These are phyloP conservation scores for Nibea albiflora DNA, from an alignment of 2,113 vertebrate genomes.

Conservation along the genomic window DNA sequence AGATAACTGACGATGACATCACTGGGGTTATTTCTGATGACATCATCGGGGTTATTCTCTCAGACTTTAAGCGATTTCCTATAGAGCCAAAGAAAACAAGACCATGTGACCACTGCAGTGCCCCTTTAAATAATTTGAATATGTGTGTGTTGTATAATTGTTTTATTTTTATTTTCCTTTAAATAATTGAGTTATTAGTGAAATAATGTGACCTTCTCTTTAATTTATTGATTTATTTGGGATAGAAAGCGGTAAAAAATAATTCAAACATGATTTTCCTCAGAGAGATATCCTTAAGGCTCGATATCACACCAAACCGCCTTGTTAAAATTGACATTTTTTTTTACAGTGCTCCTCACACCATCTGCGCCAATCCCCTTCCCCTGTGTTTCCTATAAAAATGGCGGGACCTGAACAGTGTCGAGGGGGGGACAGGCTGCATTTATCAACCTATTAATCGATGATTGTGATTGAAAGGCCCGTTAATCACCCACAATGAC, in stretches of 20 bases:
- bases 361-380: conserved; percentile 68
- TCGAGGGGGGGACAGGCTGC: conserved; percentile 34
- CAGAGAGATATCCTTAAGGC: background rate
- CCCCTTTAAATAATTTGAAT: background rate
- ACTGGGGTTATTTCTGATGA: background rate
- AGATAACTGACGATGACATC: background rate
- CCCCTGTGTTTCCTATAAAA: conserved; percentile 60
- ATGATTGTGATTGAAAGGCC: conserved; percentile 46
- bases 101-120: background rate
- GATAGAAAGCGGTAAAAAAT: accelerated
- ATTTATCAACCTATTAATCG: conserved; percentile 51
- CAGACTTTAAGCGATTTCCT: background rate
- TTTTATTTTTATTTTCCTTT: background rate
- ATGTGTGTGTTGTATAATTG: too few relatives aligned
- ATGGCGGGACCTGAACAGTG: conserved; percentile 66
- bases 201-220: background rate
- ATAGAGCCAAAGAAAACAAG: background rate
- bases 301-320: background rate
- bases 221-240: background rate
- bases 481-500: conserved; percentile 12
- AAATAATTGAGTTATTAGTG: background rate
- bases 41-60: background rate
- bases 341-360: conserved; percentile 73
- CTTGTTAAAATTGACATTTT: conserved; percentile 29
- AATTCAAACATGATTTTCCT: background rate